Conservation (phyloP, 1,140 invertebrate genomes). For the Coelopa frigida region DNA sequence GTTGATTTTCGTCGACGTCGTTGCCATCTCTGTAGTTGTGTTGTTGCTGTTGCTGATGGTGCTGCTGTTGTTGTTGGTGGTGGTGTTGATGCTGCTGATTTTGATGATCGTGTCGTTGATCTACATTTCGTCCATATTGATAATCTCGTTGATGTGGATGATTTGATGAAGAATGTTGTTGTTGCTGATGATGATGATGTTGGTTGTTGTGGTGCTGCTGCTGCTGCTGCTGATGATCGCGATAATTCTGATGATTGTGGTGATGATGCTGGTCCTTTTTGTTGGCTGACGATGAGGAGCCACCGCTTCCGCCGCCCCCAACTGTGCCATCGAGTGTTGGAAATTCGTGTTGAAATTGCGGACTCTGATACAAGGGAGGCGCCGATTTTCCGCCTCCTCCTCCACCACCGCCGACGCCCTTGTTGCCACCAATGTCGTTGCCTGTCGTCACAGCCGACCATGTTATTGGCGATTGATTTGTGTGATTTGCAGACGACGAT, state of each 20-base stretch:
- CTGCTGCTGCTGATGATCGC: slow-evolving; percentile 28
- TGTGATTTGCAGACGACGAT: slow-evolving; percentile 5
- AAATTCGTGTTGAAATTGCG: slow-evolving; percentile 79
- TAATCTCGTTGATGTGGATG: slow-evolving; percentile 27
- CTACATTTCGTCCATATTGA: slow-evolving; percentile 28
- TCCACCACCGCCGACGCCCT: slow-evolving; percentile 13
- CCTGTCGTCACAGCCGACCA: slow-evolving; percentile 44
- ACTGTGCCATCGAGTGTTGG: slow-evolving; percentile 62
- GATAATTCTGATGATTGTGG: slow-evolving; percentile 22
- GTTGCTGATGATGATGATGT: slow-evolving; percentile 29
- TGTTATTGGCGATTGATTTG: slow-evolving; percentile 30
- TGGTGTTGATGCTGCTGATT: no score
- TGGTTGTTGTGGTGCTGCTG: slow-evolving; percentile 22
- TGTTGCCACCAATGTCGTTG: slow-evolving; percentile 28
- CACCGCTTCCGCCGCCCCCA: slow-evolving; percentile 33
- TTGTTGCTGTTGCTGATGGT: slow-evolving; percentile 15
- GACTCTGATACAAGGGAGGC: slow-evolving; percentile 43
- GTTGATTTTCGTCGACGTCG: slow-evolving; percentile 12
- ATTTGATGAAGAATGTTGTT: slow-evolving; percentile 28
- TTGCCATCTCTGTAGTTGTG: slow-evolving; percentile 18
- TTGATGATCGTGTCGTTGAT: slow-evolving; percentile 17
- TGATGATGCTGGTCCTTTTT: slow-evolving; percentile 19
- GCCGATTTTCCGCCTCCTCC: slow-evolving; percentile 18
- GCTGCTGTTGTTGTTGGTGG: no score
- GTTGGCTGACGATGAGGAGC: slow-evolving; percentile 13